These are phyloP conservation scores for Oegoconia quadripuncta DNA, from an alignment of 2,888 invertebrate species.

Conservation along the genomic window DNA sequence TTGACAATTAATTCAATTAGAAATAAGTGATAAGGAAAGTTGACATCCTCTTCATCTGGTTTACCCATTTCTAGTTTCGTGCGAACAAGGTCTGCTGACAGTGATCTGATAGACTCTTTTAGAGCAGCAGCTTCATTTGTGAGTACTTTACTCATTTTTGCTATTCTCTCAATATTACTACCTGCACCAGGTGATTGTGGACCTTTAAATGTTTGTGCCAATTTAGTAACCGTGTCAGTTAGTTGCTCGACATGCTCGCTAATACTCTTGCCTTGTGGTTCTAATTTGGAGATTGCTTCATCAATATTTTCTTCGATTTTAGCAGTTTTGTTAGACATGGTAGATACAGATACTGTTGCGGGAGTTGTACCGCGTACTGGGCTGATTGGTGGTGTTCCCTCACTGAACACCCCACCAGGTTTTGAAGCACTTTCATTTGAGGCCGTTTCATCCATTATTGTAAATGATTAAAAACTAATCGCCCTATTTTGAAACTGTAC, in stretches of 20 bases:
- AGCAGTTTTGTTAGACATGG: background rate
- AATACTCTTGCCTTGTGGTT: slow-evolving; percentile 39
- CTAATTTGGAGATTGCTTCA: slow-evolving; percentile 32
- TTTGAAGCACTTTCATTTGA: background rate
- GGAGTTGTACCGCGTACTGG: background rate
- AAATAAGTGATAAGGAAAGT: slow-evolving; percentile 68
- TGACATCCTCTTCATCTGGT: slow-evolving; percentile 40
- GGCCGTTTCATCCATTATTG: slow-evolving; percentile 1
- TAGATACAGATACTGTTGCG: background rate
- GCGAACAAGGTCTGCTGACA: slow-evolving; percentile 52
- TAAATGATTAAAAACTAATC: background rate
- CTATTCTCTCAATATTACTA: slow-evolving; percentile 59
- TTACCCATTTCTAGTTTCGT: slow-evolving; percentile 48
- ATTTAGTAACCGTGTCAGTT: slow-evolving; percentile 37
- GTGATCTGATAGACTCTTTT: slow-evolving; percentile 54
- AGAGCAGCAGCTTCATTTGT: slow-evolving; percentile 65
- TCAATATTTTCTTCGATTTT: slow-evolving; percentile 23
- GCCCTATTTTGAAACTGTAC: slow-evolving; percentile 11
- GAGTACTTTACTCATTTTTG: slow-evolving; percentile 58
- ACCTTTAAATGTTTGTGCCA: slow-evolving; percentile 32
- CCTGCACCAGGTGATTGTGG: slow-evolving; percentile 33
- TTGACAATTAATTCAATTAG: slow-evolving; percentile 66
- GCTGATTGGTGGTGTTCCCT: background rate
- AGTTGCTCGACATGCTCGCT: slow-evolving; percentile 45
- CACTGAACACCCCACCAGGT: background rate